Conservation (phyloP, 2,113 vertebrate species). For the Boulengeromyrus knoepffleri region DNA sequence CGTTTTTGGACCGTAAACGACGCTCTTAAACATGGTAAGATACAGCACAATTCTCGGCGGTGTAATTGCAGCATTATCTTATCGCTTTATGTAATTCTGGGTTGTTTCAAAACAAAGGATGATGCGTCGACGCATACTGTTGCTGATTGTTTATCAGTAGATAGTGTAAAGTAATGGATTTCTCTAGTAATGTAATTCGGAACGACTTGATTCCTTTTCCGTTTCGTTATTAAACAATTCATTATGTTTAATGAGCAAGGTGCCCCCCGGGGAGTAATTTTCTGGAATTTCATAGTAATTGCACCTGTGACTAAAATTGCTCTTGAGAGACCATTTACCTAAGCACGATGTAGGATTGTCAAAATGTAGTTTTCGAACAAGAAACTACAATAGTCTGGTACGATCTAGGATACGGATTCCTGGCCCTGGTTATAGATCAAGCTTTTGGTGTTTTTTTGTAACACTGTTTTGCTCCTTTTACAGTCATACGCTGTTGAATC, state of each 20-base stretch:
- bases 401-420: background rate
- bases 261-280: background rate
- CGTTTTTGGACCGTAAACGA: background rate
- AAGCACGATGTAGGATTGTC: background rate
- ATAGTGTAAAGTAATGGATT: background rate
- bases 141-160: background rate
- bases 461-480: background rate
- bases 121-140: background rate
- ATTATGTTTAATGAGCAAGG: background rate
- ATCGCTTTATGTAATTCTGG: background rate
- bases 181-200: background rate
- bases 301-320: background rate
- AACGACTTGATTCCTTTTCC: background rate
- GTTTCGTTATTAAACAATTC: background rate
- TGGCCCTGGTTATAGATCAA: background rate
- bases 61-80: background rate
- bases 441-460: background rate
- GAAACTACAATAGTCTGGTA: background rate
- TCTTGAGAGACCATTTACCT: background rate
- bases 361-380: background rate
- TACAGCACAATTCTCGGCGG: background rate
- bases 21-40: conserved; percentile 17
- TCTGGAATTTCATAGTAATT: background rate
- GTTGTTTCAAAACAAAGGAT: background rate
- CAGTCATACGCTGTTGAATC: background rate